Conservation (phyloP, 2,888 invertebrate genomes). For the Agonum fuliginosum region DNA sequence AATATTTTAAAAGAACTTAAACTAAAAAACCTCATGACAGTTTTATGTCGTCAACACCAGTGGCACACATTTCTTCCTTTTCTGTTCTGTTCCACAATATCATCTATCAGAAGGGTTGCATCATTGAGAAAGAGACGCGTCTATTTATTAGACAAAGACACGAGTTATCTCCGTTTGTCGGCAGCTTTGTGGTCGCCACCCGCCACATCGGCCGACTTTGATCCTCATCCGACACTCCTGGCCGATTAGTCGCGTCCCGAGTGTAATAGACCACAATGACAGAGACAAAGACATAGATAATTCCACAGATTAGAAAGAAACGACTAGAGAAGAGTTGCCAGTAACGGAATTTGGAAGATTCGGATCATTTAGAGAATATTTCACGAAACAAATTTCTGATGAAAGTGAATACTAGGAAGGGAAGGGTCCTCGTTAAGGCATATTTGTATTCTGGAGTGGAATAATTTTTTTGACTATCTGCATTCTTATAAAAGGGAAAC, state of each 20-base stretch:
- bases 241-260: slow-evolving; percentile 27
- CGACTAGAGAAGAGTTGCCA: neutral
- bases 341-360: neutral
- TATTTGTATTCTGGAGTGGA: slow-evolving; percentile 33
- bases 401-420: neutral
- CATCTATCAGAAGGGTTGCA: slow-evolving; percentile 4
- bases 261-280: neutral
- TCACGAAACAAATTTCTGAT: slow-evolving; percentile 32
- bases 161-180: neutral
- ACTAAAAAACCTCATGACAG: neutral
- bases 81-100: slow-evolving; percentile 4
- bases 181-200: neutral
- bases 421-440: slow-evolving; percentile 20
- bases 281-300: neutral
- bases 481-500: slow-evolving; percentile 31
- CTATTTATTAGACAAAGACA: slow-evolving; percentile 11
- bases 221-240: slow-evolving; percentile 18
- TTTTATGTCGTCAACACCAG: slow-evolving; percentile 3
- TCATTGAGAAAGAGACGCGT: neutral
- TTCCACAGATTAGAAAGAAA: neutral
- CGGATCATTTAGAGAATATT: slow-evolving; percentile 30
- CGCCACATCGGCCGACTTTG: slow-evolving; percentile 11
- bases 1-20: no score
- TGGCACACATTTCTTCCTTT: neutral
- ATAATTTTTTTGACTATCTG: slow-evolving; percentile 16